Conservation (phyloP, 2,113 vertebrate species). For the Thalassoma bifasciatum region DNA sequence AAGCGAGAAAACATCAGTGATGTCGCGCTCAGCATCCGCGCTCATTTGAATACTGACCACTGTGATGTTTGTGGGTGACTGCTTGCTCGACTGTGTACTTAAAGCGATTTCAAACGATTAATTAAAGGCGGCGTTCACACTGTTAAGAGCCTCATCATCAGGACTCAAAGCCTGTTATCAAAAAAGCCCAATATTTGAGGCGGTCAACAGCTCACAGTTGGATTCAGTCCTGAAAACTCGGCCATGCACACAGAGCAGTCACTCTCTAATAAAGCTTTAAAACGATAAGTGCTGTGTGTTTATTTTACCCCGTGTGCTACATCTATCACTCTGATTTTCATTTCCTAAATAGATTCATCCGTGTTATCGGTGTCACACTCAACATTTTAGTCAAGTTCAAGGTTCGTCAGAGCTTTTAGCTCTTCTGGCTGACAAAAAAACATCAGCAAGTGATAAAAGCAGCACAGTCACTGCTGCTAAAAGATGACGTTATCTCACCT, state of each 20-base stretch:
- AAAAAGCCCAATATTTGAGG: conserved; percentile 25
- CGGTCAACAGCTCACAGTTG: conserved; percentile 13
- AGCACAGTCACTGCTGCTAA: conserved; percentile 32
- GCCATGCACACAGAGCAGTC: conserved; percentile 12
- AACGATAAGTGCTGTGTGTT: conserved; percentile 1
- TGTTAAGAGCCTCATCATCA: conserved; percentile 33
- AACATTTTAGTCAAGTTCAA: conserved; percentile 34
- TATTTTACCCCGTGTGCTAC: neutral
- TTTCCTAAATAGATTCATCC: neutral
- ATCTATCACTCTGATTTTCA: conserved; percentile 25
- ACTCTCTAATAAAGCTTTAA: neutral
- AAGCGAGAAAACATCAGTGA: conserved; percentile 21
- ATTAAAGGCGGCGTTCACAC: conserved; percentile 40
- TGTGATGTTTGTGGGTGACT: conserved; percentile 16
- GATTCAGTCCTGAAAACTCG: conserved; percentile 12
- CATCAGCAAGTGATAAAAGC: conserved; percentile 44
- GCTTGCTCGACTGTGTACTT: conserved; percentile 29
- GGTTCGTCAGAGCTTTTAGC: conserved; percentile 30
- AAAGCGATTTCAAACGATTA: conserved; percentile 44
- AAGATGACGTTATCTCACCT: conserved; percentile 54
- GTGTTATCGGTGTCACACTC: conserved; percentile 4
- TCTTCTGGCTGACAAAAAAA: conserved; percentile 22
- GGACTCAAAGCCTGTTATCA: conserved; percentile 3
- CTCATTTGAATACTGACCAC: conserved; percentile 27
- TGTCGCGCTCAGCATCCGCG: conserved; percentile 6